These are phyloP conservation scores for Chromoteleia sp. DNA, from an alignment of 2,888 invertebrate genomes.

Conservation along the genomic window DNA sequence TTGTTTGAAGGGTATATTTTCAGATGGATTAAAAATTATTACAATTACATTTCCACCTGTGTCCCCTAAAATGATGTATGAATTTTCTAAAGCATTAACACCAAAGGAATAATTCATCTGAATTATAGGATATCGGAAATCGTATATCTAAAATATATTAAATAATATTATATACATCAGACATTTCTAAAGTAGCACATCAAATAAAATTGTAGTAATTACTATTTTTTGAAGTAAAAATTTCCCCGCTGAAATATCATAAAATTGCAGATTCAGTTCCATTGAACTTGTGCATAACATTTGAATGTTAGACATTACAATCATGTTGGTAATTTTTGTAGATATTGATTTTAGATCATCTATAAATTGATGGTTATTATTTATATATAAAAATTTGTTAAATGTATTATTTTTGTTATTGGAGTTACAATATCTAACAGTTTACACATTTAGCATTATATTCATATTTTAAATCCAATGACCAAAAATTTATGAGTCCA, in stretches of 20 bases:
- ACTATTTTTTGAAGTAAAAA: conserved; percentile 89
- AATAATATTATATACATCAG: neutral
- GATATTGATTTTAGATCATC: conserved; percentile 87
- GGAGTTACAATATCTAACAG: conserved; percentile 4
- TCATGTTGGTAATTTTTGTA: conserved; percentile 91
- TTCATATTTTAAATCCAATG: conserved; percentile 23
- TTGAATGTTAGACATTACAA: conserved; percentile 91
- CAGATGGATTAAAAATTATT: conserved; percentile 87
- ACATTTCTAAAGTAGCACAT: neutral
- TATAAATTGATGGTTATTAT: conserved; percentile 75
- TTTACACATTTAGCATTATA: conserved; percentile 20
- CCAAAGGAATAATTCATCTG: conserved; percentile 88
- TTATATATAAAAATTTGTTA: conserved; percentile 2
- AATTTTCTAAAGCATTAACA: conserved; percentile 86
- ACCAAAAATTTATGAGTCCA: conserved; percentile 24
- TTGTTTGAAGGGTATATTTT: conserved; percentile 90
- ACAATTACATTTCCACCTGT: conserved; percentile 89
- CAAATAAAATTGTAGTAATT: conserved; percentile 3
- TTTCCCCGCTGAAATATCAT: conserved; percentile 91
- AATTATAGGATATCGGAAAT: conserved; percentile 87
- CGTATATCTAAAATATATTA: conserved; percentile 85
- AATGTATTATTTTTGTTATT: neutral
- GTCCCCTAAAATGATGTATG: conserved; percentile 90
- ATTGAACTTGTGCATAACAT: conserved; percentile 92
- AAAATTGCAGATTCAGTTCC: conserved; percentile 92